phyloP scores from a whole-genome alignment of 1,140 invertebrate species.

The Sweltsa coloradensis region DNA sequence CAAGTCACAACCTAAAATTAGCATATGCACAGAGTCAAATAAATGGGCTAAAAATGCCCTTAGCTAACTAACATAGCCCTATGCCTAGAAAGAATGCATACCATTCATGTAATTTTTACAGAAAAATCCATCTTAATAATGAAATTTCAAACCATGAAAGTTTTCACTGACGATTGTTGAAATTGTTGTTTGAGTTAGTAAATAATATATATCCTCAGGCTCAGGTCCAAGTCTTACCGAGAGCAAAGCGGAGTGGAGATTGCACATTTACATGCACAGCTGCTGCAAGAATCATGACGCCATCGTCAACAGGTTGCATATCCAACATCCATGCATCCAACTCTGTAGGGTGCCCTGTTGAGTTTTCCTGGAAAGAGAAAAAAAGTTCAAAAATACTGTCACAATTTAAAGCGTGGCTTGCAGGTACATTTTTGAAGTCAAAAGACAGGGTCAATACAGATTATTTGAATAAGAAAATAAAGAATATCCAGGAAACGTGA shows the following conservation, averaged over 20 bases:
- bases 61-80: not conserved
- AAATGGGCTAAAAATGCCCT: too few species aligned
- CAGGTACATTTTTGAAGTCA: too few species aligned
- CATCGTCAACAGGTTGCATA: slow-evolving; percentile 51
- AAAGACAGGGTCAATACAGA: too few species aligned
- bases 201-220: not conserved
- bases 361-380: slow-evolving; percentile 26
- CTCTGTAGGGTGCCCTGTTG: slow-evolving; percentile 28
- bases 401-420: too few species aligned
- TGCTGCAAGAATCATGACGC: slow-evolving; percentile 58
- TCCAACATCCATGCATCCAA: slow-evolving; percentile 53
- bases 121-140: not conserved
- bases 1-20: too few species aligned
- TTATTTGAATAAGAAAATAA: too few species aligned
- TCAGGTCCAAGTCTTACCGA: slow-evolving; percentile 39
- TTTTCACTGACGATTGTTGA: not conserved
- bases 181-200: not conserved
- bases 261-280: slow-evolving; percentile 50
- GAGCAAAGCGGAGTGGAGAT: slow-evolving; percentile 51
- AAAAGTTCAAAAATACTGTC: too few species aligned
- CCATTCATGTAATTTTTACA: not conserved
- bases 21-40: too few species aligned
- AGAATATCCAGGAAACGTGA: too few species aligned
- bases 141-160: not conserved
- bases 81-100: not conserved